phyloP scores from a whole-genome alignment of 2,113 vertebrate species.

The Atherinomorus stipes region DNA sequence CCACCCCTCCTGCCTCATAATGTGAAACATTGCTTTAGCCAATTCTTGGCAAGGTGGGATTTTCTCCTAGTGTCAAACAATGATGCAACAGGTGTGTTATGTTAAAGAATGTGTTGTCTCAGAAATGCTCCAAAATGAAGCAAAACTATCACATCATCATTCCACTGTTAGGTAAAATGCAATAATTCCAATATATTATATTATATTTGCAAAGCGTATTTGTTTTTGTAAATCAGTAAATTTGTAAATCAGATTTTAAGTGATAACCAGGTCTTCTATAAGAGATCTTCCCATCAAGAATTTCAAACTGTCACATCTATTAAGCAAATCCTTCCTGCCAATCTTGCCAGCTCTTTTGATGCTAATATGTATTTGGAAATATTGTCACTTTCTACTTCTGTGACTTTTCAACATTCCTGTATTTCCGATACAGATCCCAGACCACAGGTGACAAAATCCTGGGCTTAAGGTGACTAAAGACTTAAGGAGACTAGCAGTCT shows the following conservation, averaged over 20 bases:
- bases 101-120: background rate
- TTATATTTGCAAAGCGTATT: background rate
- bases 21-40: background rate
- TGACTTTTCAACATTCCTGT: constrained; percentile 27
- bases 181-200: background rate
- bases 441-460: constrained; percentile 67
- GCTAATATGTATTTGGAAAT: constrained; percentile 10
- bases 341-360: background rate
- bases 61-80: background rate
- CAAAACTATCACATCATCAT: background rate
- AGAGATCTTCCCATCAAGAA: background rate
- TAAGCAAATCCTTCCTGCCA: no score
- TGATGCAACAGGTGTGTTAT: background rate
- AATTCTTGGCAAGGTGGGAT: background rate
- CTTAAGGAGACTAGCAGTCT: constrained; percentile 60
- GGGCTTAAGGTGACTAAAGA: constrained; percentile 62
- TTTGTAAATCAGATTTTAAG: constrained; percentile 22
- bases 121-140: background rate
- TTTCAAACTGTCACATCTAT: background rate
- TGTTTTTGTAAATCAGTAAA: constrained; percentile 8
- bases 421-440: constrained; percentile 52
- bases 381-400: constrained; percentile 49
- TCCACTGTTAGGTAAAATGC: no score
- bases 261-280: background rate
- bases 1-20: background rate